A percentile compares a stretch with the other conserved stretches of the same genome.
Conservation (phyloP, 2,113 vertebrate genomes). For the Odocoileus hemionus region DNA sequence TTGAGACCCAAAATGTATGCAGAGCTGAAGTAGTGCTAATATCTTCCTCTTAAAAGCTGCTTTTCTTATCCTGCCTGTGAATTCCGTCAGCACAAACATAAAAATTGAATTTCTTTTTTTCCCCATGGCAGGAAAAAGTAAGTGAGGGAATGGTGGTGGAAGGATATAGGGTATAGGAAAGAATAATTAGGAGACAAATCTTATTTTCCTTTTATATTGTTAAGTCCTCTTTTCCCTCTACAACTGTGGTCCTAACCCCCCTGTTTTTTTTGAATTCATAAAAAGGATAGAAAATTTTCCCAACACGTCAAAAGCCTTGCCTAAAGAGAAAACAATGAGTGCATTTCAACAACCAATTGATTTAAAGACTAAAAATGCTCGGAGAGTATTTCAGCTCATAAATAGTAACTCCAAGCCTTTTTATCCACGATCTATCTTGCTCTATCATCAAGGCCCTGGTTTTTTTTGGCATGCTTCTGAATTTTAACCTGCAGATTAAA, state of each 20-base stretch:
- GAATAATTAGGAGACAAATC: slow-evolving; percentile 80
- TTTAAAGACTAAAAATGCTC: too few relatives aligned
- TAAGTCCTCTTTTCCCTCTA: slow-evolving; percentile 71
- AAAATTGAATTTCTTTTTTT: slow-evolving; percentile 78
- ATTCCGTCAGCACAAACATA: slow-evolving; percentile 61
- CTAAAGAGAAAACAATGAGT: too few relatives aligned
- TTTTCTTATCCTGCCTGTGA: slow-evolving; percentile 37
- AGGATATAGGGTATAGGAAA: slow-evolving; percentile 65
- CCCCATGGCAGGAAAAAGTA: slow-evolving; percentile 67
- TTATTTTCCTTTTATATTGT: slow-evolving; percentile 59
- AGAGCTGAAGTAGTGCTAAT: background rate
- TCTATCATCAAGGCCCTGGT: too few relatives aligned
- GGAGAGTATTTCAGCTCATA: too few relatives aligned
- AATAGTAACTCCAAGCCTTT: too few relatives aligned
- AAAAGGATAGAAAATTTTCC: too few relatives aligned
- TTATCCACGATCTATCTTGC: too few relatives aligned
- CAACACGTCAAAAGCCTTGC: too few relatives aligned
- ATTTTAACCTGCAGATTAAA: too few relatives aligned
- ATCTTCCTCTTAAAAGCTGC: background rate
- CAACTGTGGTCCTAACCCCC: slow-evolving; percentile 79
- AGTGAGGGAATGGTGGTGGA: slow-evolving; percentile 62
- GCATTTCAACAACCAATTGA: too few relatives aligned
- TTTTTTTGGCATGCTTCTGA: too few relatives aligned
- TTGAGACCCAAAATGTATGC: background rate
- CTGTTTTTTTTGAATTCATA: slow-evolving; percentile 80